phyloP scores from a whole-genome alignment of 1,140 invertebrate species.

The Trachymyrmex septentrionalis region DNA sequence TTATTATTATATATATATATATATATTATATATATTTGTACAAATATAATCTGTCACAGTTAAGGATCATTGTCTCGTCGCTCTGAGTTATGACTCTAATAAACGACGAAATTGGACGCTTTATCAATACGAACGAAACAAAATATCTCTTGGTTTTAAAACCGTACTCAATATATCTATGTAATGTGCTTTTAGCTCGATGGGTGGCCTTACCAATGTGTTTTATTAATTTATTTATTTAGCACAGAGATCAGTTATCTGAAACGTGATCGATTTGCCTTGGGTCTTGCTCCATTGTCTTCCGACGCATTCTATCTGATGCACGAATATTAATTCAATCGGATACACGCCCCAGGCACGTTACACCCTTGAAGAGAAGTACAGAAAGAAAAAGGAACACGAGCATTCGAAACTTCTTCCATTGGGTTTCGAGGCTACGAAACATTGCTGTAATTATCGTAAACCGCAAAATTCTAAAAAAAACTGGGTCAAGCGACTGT shows the following conservation, averaged over 20 bases:
- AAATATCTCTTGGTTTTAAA: neutral
- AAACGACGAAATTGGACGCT: neutral
- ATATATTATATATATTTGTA: too few relatives aligned
- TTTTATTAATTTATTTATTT: slow-evolving; percentile 62
- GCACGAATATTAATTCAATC: slow-evolving; percentile 68
- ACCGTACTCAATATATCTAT: slow-evolving; percentile 35
- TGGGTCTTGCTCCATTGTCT: slow-evolving; percentile 57
- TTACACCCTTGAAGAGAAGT: slow-evolving; percentile 13
- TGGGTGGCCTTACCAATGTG: slow-evolving; percentile 50
- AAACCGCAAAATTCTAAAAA: neutral
- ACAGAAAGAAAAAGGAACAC: slow-evolving; percentile 14
- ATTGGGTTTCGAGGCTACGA: neutral
- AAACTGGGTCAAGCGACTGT: neutral
- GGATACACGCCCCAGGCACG: slow-evolving; percentile 26
- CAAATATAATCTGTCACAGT: neutral
- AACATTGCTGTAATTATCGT: slow-evolving; percentile 30
- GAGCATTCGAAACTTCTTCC: neutral
- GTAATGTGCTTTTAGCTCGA: slow-evolving; percentile 6
- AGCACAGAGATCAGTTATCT: slow-evolving; percentile 37
- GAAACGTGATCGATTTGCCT: slow-evolving; percentile 64
- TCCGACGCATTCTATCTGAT: slow-evolving; percentile 44
- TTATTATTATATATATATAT: too few relatives aligned
- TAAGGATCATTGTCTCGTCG: neutral
- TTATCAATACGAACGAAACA: slow-evolving; percentile 10
- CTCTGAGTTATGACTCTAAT: slow-evolving; percentile 31